Conservation (phyloP, 2,113 vertebrate species). For the Gorsachius goisagi region DNA sequence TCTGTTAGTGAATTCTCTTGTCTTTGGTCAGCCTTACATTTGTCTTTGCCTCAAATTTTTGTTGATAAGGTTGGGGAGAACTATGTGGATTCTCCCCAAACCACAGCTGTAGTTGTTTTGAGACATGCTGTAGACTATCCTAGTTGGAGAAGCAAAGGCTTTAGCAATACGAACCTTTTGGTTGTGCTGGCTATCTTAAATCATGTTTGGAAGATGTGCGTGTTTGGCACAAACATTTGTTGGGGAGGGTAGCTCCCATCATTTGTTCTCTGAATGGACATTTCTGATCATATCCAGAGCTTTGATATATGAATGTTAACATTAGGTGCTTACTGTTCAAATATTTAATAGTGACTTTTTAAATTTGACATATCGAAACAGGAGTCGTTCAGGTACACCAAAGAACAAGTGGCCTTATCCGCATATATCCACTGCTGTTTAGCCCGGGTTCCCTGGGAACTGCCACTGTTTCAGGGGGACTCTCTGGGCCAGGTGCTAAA, state of each 20-base stretch:
- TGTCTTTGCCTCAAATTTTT: slow-evolving; percentile 12
- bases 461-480: not conserved
- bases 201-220: slow-evolving; percentile 1
- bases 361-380: not conserved
- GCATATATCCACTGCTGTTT: not conserved
- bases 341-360: not conserved
- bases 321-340: not conserved
- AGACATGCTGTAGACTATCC: not conserved
- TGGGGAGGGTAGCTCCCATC: not conserved
- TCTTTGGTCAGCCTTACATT: not conserved
- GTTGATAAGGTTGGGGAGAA: not conserved
- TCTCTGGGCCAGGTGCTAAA: not conserved
- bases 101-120: not conserved
- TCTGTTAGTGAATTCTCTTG: slow-evolving; percentile 1
- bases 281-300: not conserved
- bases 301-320: not conserved
- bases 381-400: slow-evolving; percentile 18
- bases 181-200: not conserved
- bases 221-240: not conserved
- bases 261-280: not conserved
- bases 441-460: not conserved
- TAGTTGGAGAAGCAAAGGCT: not conserved
- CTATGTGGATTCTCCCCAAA: not conserved
- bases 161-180: not conserved
- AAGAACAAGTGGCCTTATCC: slow-evolving; percentile 54